These are phyloP conservation scores for Hecatera dysodea DNA, from an alignment of 2,888 invertebrate species.

Conservation along the genomic window DNA sequence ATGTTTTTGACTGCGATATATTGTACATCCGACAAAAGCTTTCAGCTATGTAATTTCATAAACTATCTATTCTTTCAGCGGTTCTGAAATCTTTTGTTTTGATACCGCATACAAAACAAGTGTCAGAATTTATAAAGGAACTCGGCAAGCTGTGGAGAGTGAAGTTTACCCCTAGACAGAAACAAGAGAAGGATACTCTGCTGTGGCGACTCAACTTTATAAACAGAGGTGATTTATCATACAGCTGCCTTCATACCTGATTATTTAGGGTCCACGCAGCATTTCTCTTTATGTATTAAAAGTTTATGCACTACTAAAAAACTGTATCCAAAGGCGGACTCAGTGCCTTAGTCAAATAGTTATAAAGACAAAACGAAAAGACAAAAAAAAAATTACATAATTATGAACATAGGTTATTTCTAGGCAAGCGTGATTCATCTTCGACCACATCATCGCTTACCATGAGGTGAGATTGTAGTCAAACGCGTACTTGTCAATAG, in stretches of 20 bases:
- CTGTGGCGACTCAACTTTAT: slow-evolving; percentile 61
- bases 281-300: background rate
- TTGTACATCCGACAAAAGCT: too few species aligned
- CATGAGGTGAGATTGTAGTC: too few species aligned
- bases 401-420: too few species aligned
- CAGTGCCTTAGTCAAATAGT: too few species aligned
- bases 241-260: too few species aligned
- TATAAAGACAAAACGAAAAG: too few species aligned
- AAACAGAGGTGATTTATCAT: slow-evolving; percentile 59
- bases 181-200: slow-evolving; percentile 46
- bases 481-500: too few species aligned
- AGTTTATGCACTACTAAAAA: background rate
- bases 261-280: background rate
- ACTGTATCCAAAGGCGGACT: too few species aligned
- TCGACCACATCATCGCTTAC: too few species aligned
- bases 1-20: background rate
- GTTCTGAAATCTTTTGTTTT: slow-evolving; percentile 62
- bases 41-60: background rate
- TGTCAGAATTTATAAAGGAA: slow-evolving; percentile 63
- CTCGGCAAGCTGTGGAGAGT: slow-evolving; percentile 68
- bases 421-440: too few species aligned
- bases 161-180: slow-evolving; percentile 57
- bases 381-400: too few species aligned
- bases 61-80: slow-evolving; percentile 61
- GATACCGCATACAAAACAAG: slow-evolving; percentile 52